Evolutionary conservation across 2,888 invertebrate species (phyloP).

Genomic region (Acronicta aceris): DNA sequence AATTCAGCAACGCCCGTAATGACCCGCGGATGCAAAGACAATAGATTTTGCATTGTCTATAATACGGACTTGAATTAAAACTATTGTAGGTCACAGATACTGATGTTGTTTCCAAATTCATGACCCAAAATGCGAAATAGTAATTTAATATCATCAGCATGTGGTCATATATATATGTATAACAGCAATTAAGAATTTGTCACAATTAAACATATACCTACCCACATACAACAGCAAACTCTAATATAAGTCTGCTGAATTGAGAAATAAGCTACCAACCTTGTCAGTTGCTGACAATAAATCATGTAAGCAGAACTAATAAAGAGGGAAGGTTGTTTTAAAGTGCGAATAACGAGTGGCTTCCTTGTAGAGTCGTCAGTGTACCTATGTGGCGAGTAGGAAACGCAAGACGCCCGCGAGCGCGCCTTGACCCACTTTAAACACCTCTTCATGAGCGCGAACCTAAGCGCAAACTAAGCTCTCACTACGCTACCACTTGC

Average conservation of each 20-base stretch:
- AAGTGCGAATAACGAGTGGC: constrained; percentile 77
- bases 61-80: too few relatives aligned
- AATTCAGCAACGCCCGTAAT: too few relatives aligned
- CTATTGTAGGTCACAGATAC: constrained; percentile 31
- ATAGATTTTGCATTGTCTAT: too few relatives aligned
- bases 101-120: constrained; percentile 59
- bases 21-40: too few relatives aligned
- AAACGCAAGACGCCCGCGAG: constrained; percentile 76
- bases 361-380: constrained; percentile 75
- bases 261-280: too few relatives aligned
- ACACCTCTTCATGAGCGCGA: constrained; percentile 62
- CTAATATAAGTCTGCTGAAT: too few relatives aligned
- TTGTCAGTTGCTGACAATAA: constrained; percentile 6
- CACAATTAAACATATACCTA: too few relatives aligned
- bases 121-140: constrained; percentile 59
- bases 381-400: constrained; percentile 75
- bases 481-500: constrained; percentile 70
- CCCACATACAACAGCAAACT: too few relatives aligned
- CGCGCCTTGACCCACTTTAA: constrained; percentile 85
- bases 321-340: constrained; percentile 67
- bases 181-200: too few relatives aligned
- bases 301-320: constrained; percentile 48
- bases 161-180: too few relatives aligned
- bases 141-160: constrained; percentile 1
- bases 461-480: constrained; percentile 62